Evolutionary conservation across 2,888 invertebrate genomes (phyloP).

Genomic region (Cantharis rufa): DNA sequence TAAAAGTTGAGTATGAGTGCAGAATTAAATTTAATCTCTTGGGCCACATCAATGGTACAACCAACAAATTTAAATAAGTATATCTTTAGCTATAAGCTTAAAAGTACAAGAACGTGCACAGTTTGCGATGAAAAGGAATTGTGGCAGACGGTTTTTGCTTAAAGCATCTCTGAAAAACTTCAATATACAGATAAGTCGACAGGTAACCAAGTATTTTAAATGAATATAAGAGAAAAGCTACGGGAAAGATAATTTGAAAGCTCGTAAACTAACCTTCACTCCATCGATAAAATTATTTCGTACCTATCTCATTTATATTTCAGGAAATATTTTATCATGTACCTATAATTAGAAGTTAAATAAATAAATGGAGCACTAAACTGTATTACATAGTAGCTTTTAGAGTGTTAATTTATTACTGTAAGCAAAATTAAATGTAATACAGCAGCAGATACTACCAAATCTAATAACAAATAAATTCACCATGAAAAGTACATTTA

Average conservation of each 20-base stretch:
- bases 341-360: neutral
- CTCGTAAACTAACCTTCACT: neutral
- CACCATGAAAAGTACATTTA: neutral
- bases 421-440: neutral
- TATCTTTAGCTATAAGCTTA: conserved; percentile 1
- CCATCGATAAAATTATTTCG: neutral
- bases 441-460: neutral
- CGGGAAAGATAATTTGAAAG: neutral
- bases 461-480: neutral
- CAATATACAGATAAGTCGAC: neutral
- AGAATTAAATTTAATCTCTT: conserved; percentile 5
- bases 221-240: neutral
- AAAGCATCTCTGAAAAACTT: neutral
- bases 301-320: neutral
- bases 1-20: neutral
- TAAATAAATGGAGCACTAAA: neutral
- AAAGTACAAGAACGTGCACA: conserved; percentile 1
- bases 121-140: conserved; percentile 3
- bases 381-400: neutral
- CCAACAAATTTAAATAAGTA: conserved; percentile 1
- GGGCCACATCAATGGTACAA: conserved; percentile 5
- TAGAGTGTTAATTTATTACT: neutral
- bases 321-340: neutral
- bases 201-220: neutral
- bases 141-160: neutral